These are phyloP conservation scores for Plecturocebus donacophilus DNA, from an alignment of 2,113 vertebrate species.

Conservation along the genomic window DNA sequence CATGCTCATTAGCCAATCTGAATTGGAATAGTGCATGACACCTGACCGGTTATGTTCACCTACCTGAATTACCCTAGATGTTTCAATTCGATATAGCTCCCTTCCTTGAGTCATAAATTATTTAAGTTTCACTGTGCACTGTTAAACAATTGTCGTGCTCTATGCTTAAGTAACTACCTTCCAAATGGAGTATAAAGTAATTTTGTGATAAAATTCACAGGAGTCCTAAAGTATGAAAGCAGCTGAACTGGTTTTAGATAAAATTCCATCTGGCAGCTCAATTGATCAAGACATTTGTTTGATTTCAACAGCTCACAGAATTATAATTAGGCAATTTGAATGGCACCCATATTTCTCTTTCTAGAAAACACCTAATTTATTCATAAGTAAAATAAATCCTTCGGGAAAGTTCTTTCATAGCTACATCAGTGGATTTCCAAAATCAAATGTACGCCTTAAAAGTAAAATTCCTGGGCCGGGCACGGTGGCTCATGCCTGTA, in stretches of 20 bases:
- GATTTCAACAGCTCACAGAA: slow-evolving; percentile 54
- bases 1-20: background rate
- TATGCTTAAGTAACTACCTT: slow-evolving; percentile 4
- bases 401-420: background rate
- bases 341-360: background rate
- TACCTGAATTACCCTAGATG: background rate
- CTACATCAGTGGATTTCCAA: slow-evolving; percentile 19
- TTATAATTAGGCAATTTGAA: background rate
- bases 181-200: slow-evolving; percentile 34
- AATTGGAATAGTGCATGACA: background rate
- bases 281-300: slow-evolving; percentile 35
- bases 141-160: slow-evolving; percentile 55
- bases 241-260: background rate
- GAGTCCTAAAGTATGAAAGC: background rate
- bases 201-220: slow-evolving; percentile 57
- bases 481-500: too few species aligned
- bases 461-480: background rate
- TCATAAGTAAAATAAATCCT: slow-evolving; percentile 10
- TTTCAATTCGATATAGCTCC: background rate
- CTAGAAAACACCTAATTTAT: slow-evolving; percentile 40
- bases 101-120: slow-evolving; percentile 19
- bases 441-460: background rate
- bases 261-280: slow-evolving; percentile 4
- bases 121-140: slow-evolving; percentile 43
- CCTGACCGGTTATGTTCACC: slow-evolving; percentile 31